Evolutionary conservation across 2,888 invertebrate species (phyloP).

Genomic region (Trichopria drosophilae): DNA sequence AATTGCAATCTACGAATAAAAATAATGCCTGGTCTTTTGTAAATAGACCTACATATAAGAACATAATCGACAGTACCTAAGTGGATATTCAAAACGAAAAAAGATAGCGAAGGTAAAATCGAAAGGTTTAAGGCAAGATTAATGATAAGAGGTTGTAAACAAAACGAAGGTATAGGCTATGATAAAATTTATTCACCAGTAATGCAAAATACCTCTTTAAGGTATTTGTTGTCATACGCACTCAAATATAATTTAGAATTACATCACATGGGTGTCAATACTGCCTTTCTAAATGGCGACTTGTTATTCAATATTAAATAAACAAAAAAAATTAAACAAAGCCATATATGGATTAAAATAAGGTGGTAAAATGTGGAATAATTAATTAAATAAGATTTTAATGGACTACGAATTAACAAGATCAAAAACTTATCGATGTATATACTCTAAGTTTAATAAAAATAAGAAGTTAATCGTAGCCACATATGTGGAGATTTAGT

Average conservation of each 20-base stretch:
- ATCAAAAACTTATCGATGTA: conserved; percentile 27
- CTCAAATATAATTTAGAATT: conserved; percentile 36
- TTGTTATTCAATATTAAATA: conserved; percentile 41
- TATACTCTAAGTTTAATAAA: conserved; percentile 16
- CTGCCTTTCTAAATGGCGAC: conserved; percentile 42
- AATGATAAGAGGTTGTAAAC: conserved; percentile 40
- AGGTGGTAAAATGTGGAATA: conserved; percentile 29
- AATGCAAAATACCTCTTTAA: conserved; percentile 34
- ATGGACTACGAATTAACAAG: conserved; percentile 6
- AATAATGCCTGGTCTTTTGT: conserved; percentile 12
- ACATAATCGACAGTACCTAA: conserved; percentile 2
- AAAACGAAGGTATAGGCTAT: conserved; percentile 40
- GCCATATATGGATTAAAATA: too few relatives aligned
- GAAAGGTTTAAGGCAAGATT: conserved; percentile 26
- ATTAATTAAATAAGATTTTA: conserved; percentile 23
- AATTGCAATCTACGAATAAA: conserved; percentile 20
- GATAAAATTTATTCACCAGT: conserved; percentile 43
- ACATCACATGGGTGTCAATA: conserved; percentile 42
- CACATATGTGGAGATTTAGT: conserved; percentile 33
- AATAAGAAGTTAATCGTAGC: conserved; percentile 13
- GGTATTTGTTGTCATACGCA: conserved; percentile 37
- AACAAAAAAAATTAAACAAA: background rate
- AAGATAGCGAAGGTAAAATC: conserved; percentile 8
- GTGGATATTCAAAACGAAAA: conserved; percentile 13
- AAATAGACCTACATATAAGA: conserved; percentile 1